These are phyloP conservation scores for Anthrax anthrax DNA, from an alignment of 2,888 invertebrate genomes.

Conservation along the genomic window DNA sequence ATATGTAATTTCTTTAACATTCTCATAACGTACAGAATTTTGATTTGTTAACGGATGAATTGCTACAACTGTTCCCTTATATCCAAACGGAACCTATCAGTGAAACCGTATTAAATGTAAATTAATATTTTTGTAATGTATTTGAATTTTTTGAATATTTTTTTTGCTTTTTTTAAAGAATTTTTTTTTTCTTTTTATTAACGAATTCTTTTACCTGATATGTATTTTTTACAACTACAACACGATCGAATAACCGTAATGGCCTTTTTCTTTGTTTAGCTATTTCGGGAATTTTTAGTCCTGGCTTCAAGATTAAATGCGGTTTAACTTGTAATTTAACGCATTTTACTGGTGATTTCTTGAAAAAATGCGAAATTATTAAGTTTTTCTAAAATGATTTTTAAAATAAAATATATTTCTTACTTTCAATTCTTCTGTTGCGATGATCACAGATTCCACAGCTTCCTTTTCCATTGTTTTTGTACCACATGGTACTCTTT, in stretches of 20 bases:
- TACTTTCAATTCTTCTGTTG: constrained; percentile 33
- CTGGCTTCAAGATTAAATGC: constrained; percentile 46
- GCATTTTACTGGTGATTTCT: constrained; percentile 33
- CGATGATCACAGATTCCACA: constrained; percentile 32
- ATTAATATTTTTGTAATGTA: too few species aligned
- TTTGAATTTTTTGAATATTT: not conserved
- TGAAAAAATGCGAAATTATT: constrained; percentile 3
- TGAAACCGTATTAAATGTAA: too few species aligned
- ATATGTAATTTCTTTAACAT: constrained; percentile 40
- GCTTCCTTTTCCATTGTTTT: constrained; percentile 54
- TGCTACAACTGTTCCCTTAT: constrained; percentile 73
- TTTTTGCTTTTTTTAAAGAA: too few species aligned
- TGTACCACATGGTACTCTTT: constrained; percentile 53
- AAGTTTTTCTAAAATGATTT: constrained; percentile 7
- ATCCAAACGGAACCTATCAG: constrained; percentile 59
- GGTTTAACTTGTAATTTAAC: constrained; percentile 67
- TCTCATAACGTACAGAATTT: constrained; percentile 35
- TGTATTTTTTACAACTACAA: constrained; percentile 61
- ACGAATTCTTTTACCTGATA: constrained; percentile 38
- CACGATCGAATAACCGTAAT: constrained; percentile 58
- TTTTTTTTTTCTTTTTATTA: not conserved
- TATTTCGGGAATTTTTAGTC: constrained; percentile 37
- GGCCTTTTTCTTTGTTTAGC: constrained; percentile 18
- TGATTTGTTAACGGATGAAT: constrained; percentile 35
- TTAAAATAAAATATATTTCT: constrained; percentile 14